Base-by-base conservation (phyloP, 1,140 invertebrate genomes). In the Drosophila nasuta region DNA sequence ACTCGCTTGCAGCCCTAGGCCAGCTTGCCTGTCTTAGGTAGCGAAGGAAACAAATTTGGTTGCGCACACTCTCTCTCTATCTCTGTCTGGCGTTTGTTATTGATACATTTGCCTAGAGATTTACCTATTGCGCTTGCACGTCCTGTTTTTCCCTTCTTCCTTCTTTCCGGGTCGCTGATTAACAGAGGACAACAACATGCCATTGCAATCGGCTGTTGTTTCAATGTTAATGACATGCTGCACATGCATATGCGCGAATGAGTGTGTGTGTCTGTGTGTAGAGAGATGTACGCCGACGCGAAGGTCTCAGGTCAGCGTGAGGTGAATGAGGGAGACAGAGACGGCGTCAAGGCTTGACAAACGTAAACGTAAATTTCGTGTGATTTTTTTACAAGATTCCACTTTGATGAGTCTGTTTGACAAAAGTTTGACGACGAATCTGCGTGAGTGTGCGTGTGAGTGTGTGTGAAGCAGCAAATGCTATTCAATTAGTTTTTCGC, bases 401-500 rank as follows among this genome's bases (percentile, higher is more conserved):
- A 69, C 80, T 67, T 83, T 80, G 77, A 88, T 83, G 83, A 87
- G 69, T 88, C 63, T 65, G 48, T 70, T 58, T 54, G 46, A 43
- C 30, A 75, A 56, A 56, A 57, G 38, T 60, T 58, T 54, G 48
- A 20, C 56, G 13, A 56, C 52, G 56, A 56, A 25, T 10, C 38
- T 41, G 33, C 35, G 15, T 43, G 13, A 28, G 49, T 57, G 52
- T 41, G 52, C 35, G 54, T 58, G 25, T 6, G n/a, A n/a, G 30
- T n/a, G n/a, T n/a, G n/a, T n/a, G n/a, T n/a, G n/a, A n/a, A n/a
- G 20, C 15, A 52, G 46, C 56, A 60, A 71, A 77, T 87, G 82
- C 69, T 79, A 77, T 63, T 82, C 82, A 79, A 88, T 87, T 82
- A 87, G 82, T 77, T 80, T 79, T 87, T 82, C 82, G 70, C 88